Base-by-base conservation (phyloP, 1,140 invertebrate species). In the Pteromalus puparum region DNA sequence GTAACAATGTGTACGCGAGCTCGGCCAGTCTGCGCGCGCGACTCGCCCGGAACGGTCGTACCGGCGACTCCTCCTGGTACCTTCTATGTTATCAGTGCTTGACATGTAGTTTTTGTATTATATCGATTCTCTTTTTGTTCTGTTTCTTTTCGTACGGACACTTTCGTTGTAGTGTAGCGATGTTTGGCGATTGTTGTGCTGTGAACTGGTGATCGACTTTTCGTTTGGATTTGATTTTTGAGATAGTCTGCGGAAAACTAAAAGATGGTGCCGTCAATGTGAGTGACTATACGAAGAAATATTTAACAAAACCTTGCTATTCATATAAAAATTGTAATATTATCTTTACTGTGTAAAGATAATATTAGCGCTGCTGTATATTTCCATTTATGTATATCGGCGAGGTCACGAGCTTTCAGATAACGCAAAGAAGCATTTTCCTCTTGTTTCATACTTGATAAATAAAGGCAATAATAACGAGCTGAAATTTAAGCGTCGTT, bases 1-100 rank as follows among this genome's bases (percentile, higher is more conserved):
- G 82, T 83, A 83, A 83, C 82, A 83, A 83, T 83, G 30, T 83
- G 48, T 75, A 42, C 72, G 74, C 18, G 30, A 70, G 28, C 74
- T 48, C 53, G 74, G n/a, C 13, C 75, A 83, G 82, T 83, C 75
- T 70, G 46, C 24, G 75, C 82, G 67, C 82, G 75, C 18, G 65
- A 72, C 75, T 83, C 82, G 82, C 26, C 15, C 75, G 9, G 75
- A 34, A 46, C 82, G 82, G 75, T 77, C 81, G 74, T 30, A 26
- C 15, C 65, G 53, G 67, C 67, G 67, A 70, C 67, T 26, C 26
- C 67, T 70, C 67, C 26, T 1, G 26, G 5, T 61, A 34, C 2
- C 26, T 42, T 28, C 26, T 28, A 13, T 70, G 15, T 38, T 46
- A 48, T 46, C 42, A n/a, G 1, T 38, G 42, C 42, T 18, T 48